phyloP scores from a whole-genome alignment of 2,888 invertebrate genomes.

The Calameuta pallipes region DNA sequence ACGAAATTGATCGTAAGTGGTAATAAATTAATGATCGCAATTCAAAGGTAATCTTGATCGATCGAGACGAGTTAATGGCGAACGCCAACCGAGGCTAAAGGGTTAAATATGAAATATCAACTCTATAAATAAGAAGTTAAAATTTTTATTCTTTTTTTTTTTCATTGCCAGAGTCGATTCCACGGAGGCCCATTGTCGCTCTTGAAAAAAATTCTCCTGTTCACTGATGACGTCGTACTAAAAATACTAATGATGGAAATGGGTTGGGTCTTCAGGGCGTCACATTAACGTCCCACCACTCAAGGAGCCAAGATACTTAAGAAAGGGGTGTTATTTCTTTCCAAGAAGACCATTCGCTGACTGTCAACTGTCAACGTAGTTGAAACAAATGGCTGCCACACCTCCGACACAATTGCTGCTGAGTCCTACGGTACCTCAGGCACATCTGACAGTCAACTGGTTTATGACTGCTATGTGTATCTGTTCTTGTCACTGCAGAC shows the following conservation, averaged over 20 bases:
- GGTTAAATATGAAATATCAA: slow-evolving; percentile 38
- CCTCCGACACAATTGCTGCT: slow-evolving; percentile 11
- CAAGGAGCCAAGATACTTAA: slow-evolving; percentile 2
- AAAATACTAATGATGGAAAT: slow-evolving; percentile 9
- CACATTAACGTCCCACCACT: neutral
- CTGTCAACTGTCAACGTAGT: slow-evolving; percentile 22
- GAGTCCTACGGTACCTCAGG: neutral
- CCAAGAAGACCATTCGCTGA: slow-evolving; percentile 17
- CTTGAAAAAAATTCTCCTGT: too few relatives aligned
- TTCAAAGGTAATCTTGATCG: slow-evolving; percentile 37
- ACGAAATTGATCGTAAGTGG: too few relatives aligned
- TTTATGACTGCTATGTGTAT: too few relatives aligned
- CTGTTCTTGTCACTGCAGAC: too few relatives aligned
- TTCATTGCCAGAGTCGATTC: too few relatives aligned
- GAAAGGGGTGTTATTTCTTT: slow-evolving; percentile 16
- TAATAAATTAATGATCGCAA: too few relatives aligned
- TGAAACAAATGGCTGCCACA: slow-evolving; percentile 24
- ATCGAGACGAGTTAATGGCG: slow-evolving; percentile 23
- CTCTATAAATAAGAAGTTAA: slow-evolving; percentile 26
- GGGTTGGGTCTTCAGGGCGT: neutral
- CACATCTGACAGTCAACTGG: neutral
- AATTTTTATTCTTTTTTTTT: too few relatives aligned
- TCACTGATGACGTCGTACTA: neutral
- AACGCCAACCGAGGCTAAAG: slow-evolving; percentile 19
- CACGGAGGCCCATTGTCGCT: too few relatives aligned